Evolutionary conservation across 2,888 invertebrate species (phyloP), one percentile per base, ranked within the genome.

Genomic region (Drepana falcataria): DNA sequence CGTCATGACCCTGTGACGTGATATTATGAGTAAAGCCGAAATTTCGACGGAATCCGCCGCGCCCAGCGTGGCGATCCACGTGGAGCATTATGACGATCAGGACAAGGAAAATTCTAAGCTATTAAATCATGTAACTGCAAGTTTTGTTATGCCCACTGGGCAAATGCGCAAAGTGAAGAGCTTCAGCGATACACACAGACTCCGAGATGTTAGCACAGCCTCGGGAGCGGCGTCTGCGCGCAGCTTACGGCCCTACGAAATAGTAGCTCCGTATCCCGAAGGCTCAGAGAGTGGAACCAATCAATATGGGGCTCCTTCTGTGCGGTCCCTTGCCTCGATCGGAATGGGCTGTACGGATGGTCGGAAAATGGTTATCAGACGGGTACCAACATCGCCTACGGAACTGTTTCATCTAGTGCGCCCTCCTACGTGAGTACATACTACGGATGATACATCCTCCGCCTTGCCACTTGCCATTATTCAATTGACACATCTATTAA

Each of bases 321-420:
- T 96, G 61, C 92, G 95, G 62, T 96, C 96, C 51, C 93, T 96
- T 69, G 95, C 96, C 55, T 96, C 96, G 53, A 96, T 96, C 67
- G 96, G 96, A 53, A 95, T 97, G 94, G 97, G 97, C 41, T 96
- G 96, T 61, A 96, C 96, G 48, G 96, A 97, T 85, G 97, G 97
- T 51, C 93, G 95, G 69, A 95, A 95, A 89, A 93, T 97, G 92
- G 96, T 96, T 70, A 95, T 96, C 70, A 92, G 95, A 71, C 92
- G 95, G 75, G 96, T 96, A 67, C 96, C 96, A 56, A 96, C 95
- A 53, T 96, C 96, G 66, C 96, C 96, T 57, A 94, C 95, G 66
- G 96, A 96, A 89, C 92, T 97, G 67, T 95, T 96, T 80, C 96
- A 95, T 90, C 94, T 96, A 87, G 95, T 96, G 65, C 95, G 95